Conservation (phyloP, 2,113 vertebrate species). For the Lutjanus erythropterus region DNA sequence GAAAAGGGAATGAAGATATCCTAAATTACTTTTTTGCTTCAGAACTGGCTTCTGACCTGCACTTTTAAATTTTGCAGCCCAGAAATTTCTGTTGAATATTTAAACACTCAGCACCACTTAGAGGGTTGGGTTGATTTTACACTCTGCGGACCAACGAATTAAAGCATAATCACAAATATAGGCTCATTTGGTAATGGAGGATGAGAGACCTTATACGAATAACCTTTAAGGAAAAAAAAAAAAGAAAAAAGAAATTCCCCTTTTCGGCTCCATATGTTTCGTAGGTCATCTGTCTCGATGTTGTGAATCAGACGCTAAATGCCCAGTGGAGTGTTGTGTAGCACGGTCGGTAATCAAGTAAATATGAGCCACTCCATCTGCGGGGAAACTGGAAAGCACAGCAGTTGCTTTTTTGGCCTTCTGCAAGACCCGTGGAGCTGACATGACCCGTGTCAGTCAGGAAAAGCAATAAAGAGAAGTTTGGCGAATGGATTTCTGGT, state of each 20-base stretch:
- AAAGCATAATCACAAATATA: constrained; percentile 56
- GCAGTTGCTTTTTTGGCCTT: constrained; percentile 26
- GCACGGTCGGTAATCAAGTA: constrained; percentile 47
- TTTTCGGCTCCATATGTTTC: constrained; percentile 25
- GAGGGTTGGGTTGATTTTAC: constrained; percentile 72
- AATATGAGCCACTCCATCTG: constrained; percentile 35
- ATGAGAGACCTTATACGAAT: constrained; percentile 2
- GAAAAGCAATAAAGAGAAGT: constrained; percentile 94
- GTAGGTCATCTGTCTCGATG: constrained; percentile 39
- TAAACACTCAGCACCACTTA: constrained; percentile 68
- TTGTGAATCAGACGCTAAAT: constrained; percentile 43
- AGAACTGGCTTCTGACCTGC: constrained; percentile 48
- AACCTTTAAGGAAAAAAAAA: not conserved
- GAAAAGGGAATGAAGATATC: constrained; percentile 51
- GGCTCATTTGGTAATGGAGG: constrained; percentile 47
- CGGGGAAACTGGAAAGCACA: constrained; percentile 30
- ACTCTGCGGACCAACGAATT: constrained; percentile 74
- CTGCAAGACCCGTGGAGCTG: constrained; percentile 30
- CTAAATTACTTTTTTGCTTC: constrained; percentile 24
- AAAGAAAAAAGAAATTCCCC: not conserved
- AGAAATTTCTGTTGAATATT: constrained; percentile 65
- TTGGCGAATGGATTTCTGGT: constrained; percentile 81
- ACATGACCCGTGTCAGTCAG: constrained; percentile 75
- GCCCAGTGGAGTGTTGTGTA: constrained; percentile 60
- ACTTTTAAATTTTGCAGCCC: constrained; percentile 57